Base-by-base conservation (phyloP, 2,113 vertebrate species). In the Sphaerodactylus townsendi region DNA sequence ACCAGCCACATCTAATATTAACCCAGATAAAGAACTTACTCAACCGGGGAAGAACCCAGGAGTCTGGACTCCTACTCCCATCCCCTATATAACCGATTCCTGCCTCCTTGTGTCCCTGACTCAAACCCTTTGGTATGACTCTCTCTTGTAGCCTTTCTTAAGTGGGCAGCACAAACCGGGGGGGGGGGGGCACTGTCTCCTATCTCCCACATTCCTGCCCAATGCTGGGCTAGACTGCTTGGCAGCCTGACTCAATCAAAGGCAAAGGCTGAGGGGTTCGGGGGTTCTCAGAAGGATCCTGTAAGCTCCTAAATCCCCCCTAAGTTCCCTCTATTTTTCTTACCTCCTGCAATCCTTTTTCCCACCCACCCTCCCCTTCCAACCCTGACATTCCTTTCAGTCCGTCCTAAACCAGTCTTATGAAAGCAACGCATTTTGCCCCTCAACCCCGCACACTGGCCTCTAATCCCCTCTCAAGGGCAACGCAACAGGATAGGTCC, bases 381-480 rank as follows among this genome's bases (percentile, higher is more conserved):
- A 33, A 44, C 19, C 17, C 53, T 4, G 30, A 19, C 53, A 15
- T 41, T 66, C 75, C 19, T 53, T 14, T 9, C 3, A 21, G 65
- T 17, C n/a, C 28, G 13, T 19, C 28, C 17, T 14, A 53, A 69
- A 23, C 65, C 37, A 19, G 21, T 30, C 66, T 30, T 30, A 64
- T 62, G 30, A 71, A 82, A 59, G 50, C 37, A 35, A 30, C 30
- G 11, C 11, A 25, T 28, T n/a, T 15, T 33, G 7, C 5, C 35
- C 46, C 25, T 25, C 25, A 25, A 23, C 23, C 50, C 69, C 2
- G 65, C 30, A n/a, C 33, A 37, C 10, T 2, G 35, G 70, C 59
- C 78, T 68, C 83, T 85, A 78, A 85, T 85, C 75, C 83, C 53
- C n/a, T 64, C 84, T 75, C 71, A 81, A 86, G 71, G 71, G 62